These are phyloP conservation scores for Gallinago nigripennis DNA, from an alignment of 2,797 vertebrate species.

Conservation along the genomic window DNA sequence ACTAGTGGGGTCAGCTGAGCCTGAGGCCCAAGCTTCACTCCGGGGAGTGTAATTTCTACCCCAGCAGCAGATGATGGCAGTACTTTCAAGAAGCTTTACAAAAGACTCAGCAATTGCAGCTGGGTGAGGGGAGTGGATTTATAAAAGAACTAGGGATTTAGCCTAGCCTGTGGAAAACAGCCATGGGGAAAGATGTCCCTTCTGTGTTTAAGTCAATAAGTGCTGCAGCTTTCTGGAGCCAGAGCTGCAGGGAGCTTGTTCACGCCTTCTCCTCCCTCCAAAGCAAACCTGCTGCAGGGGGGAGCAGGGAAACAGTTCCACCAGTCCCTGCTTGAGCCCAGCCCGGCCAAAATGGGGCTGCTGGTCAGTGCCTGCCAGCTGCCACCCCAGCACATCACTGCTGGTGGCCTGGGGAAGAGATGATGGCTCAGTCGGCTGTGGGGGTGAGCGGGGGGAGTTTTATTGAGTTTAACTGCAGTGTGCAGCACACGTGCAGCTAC, in stretches of 20 bases:
- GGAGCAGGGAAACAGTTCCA: neutral
- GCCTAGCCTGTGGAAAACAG: neutral
- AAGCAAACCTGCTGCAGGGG: conserved; percentile 4
- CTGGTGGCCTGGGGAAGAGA: neutral
- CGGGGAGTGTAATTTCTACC: neutral
- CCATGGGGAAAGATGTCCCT: neutral
- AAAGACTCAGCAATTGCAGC: neutral
- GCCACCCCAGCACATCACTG: neutral
- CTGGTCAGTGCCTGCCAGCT: accelerated
- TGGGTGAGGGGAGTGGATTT: neutral
- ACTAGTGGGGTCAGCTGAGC: neutral
- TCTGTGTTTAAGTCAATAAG: neutral
- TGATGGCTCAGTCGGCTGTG: accelerated
- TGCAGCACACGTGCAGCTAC: accelerated
- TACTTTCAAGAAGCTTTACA: neutral
- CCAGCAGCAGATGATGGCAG: neutral
- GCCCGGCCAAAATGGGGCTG: neutral
- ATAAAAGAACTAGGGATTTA: neutral
- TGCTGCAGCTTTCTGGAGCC: conserved; percentile 26
- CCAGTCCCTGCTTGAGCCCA: neutral
- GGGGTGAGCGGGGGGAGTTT: accelerated
- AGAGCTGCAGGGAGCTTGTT: neutral
- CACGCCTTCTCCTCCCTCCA: neutral
- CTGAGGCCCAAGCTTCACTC: neutral
- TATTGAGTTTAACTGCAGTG: neutral